Percentiles rank a stretch among this genome's conserved stretches.
Conservation (phyloP, 64 coral and sea anemone genomes). For the Catalaphyllia jardinei region DNA sequence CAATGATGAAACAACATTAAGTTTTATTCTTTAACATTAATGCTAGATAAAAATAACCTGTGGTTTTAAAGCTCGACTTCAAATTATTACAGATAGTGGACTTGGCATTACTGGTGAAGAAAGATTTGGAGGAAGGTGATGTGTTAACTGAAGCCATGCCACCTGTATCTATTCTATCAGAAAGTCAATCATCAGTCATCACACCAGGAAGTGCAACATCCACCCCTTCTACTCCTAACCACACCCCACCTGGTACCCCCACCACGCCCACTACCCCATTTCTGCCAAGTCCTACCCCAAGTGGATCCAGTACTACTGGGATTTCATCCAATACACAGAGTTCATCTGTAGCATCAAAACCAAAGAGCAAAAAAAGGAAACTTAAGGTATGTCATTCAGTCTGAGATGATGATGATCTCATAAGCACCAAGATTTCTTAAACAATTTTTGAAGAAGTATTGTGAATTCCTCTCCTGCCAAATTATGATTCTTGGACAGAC, state of each 20-base stretch:
- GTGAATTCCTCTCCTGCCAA: no score
- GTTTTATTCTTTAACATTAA: no score
- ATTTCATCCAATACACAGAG: constrained; percentile 48
- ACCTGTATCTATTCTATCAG: constrained; percentile 69
- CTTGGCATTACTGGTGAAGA: constrained; percentile 91
- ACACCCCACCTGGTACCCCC: constrained; percentile 93
- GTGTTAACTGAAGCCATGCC: constrained; percentile 86
- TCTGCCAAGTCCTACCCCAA: constrained; percentile 56
- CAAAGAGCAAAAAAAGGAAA: constrained; percentile 95
- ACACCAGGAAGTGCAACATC: constrained; percentile 57
- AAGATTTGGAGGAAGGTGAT: constrained; percentile 84
- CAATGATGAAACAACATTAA: no score
- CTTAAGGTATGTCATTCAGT: constrained; percentile 60
- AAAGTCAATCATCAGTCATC: constrained; percentile 65
- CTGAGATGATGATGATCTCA: background rate
- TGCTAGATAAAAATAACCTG: no score
- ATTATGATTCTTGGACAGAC: background rate
- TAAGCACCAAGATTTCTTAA: background rate
- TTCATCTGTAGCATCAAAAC: constrained; percentile 50
- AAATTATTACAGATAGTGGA: constrained; percentile 78
- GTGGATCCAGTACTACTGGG: constrained; percentile 24
- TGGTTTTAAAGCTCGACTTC: background rate
- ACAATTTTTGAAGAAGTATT: no score
- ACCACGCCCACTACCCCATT: constrained; percentile 81
- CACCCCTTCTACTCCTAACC: constrained; percentile 84